phyloP scores from a whole-genome alignment of 2,888 invertebrate genomes.

The Apantesis nais region DNA sequence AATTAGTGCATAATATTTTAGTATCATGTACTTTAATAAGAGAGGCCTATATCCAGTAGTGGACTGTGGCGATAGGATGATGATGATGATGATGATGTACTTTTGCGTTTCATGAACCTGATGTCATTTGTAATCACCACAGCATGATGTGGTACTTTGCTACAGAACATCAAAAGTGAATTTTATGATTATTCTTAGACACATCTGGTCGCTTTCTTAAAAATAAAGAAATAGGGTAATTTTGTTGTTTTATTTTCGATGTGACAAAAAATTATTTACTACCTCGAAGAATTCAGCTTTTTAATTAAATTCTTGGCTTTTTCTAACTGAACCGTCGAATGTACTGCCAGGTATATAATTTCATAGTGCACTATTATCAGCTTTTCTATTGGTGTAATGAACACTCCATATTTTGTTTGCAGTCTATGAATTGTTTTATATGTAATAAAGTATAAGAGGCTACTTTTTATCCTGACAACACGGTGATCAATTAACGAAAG shows the following conservation, averaged over 20 bases:
- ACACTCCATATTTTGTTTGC: background rate
- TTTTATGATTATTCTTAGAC: too few relatives aligned
- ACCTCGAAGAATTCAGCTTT: too few relatives aligned
- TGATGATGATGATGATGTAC: too few relatives aligned
- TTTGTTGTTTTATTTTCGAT: too few relatives aligned
- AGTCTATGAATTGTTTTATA: background rate
- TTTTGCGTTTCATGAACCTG: conserved; percentile 31
- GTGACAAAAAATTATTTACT: too few relatives aligned
- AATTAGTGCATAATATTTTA: conserved; percentile 35
- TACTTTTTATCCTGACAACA: background rate
- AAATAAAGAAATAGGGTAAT: too few relatives aligned
- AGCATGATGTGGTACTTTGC: background rate
- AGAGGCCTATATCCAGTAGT: too few relatives aligned
- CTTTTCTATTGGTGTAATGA: background rate
- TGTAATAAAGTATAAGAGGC: background rate
- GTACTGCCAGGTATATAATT: background rate
- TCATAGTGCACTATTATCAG: background rate
- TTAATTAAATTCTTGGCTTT: background rate
- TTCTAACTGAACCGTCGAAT: background rate
- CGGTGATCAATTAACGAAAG: background rate
- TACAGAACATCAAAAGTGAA: too few relatives aligned
- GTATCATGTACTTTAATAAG: conserved; percentile 39
- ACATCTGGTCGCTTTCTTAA: too few relatives aligned
- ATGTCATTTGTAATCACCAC: conserved; percentile 29
- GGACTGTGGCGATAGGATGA: too few relatives aligned